A percentile compares a stretch with the other conserved stretches of the same genome.
Evolutionary conservation across 2,888 invertebrate genomes (phyloP).

Genomic region (Alcis repandata): DNA sequence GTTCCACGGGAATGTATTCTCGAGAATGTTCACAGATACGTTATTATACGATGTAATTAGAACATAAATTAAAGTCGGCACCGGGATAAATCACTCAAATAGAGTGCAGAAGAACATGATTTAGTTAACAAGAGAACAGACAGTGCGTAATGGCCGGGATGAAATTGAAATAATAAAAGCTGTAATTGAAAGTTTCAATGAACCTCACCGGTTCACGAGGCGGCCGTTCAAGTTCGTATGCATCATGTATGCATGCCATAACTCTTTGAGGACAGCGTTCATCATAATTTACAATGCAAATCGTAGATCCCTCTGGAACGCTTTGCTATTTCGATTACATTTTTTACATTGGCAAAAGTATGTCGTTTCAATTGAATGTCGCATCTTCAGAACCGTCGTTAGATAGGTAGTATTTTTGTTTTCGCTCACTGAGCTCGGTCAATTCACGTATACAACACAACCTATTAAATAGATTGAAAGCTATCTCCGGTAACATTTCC

Average conservation of each 20-base stretch:
- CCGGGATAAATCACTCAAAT: constrained; percentile 60
- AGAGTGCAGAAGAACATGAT: constrained; percentile 49
- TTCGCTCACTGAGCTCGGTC: neutral
- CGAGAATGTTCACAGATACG: constrained; percentile 51
- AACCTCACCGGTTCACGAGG: constrained; percentile 68
- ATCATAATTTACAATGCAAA: constrained; percentile 45
- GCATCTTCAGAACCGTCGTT: neutral
- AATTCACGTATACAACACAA: neutral
- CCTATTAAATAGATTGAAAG: constrained; percentile 31
- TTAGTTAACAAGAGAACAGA: constrained; percentile 45
- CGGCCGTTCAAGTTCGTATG: constrained; percentile 46
- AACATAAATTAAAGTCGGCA: constrained; percentile 58
- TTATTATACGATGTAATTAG: constrained; percentile 58
- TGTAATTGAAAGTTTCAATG: constrained; percentile 69
- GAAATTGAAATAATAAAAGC: constrained; percentile 55
- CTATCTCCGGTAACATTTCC: constrained; percentile 31
- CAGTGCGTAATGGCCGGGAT: constrained; percentile 38
- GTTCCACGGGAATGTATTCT: constrained; percentile 42
- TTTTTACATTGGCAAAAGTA: constrained; percentile 9
- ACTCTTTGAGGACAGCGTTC: constrained; percentile 48
- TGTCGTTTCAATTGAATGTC: neutral
- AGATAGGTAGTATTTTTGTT: neutral
- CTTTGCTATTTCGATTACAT: constrained; percentile 23
- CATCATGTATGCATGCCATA: constrained; percentile 61
- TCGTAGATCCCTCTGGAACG: constrained; percentile 18